A percentile compares a stretch with the other conserved stretches of the same genome.
phyloP scores from a whole-genome alignment of 2,797 vertebrate species.

The Myotis planiceps region DNA sequence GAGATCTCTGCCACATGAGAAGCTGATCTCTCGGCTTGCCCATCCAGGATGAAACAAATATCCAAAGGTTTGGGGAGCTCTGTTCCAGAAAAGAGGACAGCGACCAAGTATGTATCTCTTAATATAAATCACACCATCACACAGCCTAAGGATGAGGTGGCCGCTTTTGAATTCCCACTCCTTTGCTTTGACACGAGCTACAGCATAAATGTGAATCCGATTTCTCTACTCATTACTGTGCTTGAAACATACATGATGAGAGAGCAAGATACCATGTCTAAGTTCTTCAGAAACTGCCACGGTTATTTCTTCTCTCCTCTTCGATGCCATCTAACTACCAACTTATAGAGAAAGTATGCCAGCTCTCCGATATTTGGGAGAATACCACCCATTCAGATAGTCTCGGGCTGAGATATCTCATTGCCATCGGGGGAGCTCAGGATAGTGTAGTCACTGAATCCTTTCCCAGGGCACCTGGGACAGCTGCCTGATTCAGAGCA shows the following conservation, averaged over 20 bases:
- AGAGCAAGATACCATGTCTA: background rate
- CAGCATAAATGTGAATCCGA: background rate
- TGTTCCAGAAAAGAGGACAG: too few species aligned
- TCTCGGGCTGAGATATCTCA: background rate
- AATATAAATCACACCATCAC: too few species aligned
- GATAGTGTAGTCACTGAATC: accelerated
- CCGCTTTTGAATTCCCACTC: background rate
- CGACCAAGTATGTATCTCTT: background rate
- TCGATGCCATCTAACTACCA: background rate
- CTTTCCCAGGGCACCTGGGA: background rate
- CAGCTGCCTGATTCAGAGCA: background rate
- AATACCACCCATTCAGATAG: background rate
- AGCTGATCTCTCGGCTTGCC: background rate
- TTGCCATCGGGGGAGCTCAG: accelerated
- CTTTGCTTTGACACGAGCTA: background rate
- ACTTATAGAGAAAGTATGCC: background rate
- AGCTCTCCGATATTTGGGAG: background rate
- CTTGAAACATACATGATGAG: background rate
- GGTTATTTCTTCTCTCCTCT: background rate
- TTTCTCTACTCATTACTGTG: background rate
- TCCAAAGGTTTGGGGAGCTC: background rate
- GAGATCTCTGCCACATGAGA: background rate
- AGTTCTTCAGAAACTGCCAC: background rate
- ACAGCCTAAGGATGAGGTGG: too few species aligned
- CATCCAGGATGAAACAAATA: background rate